Evolutionary conservation across 92 coral and sea anemone genomes (phyloP), one percentile per base, ranked within the genome.

Genomic region (Siderastrea radians): DNA sequence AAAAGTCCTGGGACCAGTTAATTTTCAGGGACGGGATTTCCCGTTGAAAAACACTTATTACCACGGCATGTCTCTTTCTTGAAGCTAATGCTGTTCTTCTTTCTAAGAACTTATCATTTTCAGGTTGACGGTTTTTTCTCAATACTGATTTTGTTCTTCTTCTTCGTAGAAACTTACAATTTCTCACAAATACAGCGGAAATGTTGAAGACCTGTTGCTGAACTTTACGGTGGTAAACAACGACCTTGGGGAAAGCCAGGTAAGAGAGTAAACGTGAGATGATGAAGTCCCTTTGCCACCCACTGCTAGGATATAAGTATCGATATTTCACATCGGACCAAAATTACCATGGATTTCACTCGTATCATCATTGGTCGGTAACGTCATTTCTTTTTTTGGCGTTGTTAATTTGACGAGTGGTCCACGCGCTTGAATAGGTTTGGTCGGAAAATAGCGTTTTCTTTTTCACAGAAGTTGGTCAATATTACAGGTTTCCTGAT

Each of bases 201-300:
- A 97, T 79, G 96, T 93, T 3, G 99, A 97, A 79, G 99, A 97
- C 8, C 91, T 97, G 83, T 93, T 94, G 38, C 86, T 97, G 3
- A 94, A 95, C 77, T 95, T 97, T 49, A 95, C 99, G 5, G 95
- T 95, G 55, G 98, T 97, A 15, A 97, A 97, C 69, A 95, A 97
- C 81, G 96, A 94, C 61, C 89, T 97, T 9, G 99, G 99, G 58
- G 98, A 97, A 75, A 95, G 88, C 2, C 98, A 95, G 99, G 99
- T 97, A 52, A 45, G 76, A 45, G 17, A 79, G 1, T 43, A 38
- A 52, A 8, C 4, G 19, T 1, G 38, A 17, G 38, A 19, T 65
- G 49, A 5, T 26, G 6, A 5, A 65, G 5, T 3, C 3, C 51
- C 19, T 3, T 17, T 3, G 5, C 10, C 38, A 26, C 38, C 38